Base-by-base conservation (phyloP, 2,888 invertebrate species). In the Ormyrus nitidulus region DNA sequence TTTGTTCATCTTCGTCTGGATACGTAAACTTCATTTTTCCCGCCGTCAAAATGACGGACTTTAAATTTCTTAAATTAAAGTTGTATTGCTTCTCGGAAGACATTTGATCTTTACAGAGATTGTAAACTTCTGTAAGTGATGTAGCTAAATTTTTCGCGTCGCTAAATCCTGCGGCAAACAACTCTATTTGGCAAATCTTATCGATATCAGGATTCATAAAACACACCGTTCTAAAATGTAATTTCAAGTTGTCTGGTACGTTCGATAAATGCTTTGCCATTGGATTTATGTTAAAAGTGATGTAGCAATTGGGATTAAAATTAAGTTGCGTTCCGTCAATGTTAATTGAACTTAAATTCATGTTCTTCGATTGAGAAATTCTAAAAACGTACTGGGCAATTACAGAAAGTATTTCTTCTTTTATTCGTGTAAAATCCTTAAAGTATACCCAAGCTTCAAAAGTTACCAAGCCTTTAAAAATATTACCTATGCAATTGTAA, bases 381-480 rank as follows among this genome's bases (percentile, higher is more conserved):
- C 91, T 90, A 80, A 91, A 86, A 77, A 93, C 92, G 86, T 92
- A 92, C 83, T 93, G 92, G 6, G 92, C 92, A 19, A 93, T 91
- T 13, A 92, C 92, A 61, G 93, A 93, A 82, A 93, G 87, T 73
- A 93, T 92, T 86, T 92, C 92, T 69, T 91, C 84, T 75, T 92
- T 91, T 70, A 93, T 91, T 68, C 91, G 86, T 85, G 92, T 92
- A 84, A 93, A 92, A 86, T 93, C 92, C 86, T 93, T 92, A 84
- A 93, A 92, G 84, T 93, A 93, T 5, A 93, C 91, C 93, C 93
- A 94, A 0, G 92, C 91, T n/a, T 93, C 93, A 48, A 92, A 89
- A 10, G 92, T 91, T 4, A 93, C 91, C 19, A 93, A 85, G 48
- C 93, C 93, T 87, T 92, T 92, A 86, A 93, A 92, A 66, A 89